Conservation (phyloP, 2,797 vertebrate genomes). For the Ataeniobius toweri region DNA sequence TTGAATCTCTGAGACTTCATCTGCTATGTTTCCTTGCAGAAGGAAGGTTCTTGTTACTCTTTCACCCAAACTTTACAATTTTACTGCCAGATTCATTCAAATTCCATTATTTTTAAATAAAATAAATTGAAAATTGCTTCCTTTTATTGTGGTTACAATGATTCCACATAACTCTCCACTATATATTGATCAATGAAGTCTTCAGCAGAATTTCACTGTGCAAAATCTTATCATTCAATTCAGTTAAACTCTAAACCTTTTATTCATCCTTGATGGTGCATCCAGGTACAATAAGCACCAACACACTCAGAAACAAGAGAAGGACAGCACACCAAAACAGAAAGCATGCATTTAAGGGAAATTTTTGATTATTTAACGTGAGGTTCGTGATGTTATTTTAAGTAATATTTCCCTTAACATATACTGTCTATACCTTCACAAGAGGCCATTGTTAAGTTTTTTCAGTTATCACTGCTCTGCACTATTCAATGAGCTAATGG, state of each 20-base stretch:
- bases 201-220: background rate
- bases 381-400: background rate
- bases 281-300: background rate
- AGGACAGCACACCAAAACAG: background rate
- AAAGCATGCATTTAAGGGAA: background rate
- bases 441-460: background rate
- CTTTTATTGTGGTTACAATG: background rate
- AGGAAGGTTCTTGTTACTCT: background rate
- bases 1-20: conserved; percentile 3
- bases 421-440: too few relatives aligned
- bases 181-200: background rate
- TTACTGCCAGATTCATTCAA: too few relatives aligned
- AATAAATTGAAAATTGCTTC: too few relatives aligned
- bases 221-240: background rate
- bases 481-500: background rate
- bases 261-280: background rate
- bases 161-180: background rate
- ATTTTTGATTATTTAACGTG: background rate
- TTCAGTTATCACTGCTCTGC: background rate
- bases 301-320: background rate
- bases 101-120: too few relatives aligned
- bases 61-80: too few relatives aligned
- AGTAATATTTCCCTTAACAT: background rate
- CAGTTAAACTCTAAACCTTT: background rate
- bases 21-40: background rate